Evolutionary conservation across 2,888 invertebrate genomes (phyloP).

Genomic region (Linyphia triangularis): DNA sequence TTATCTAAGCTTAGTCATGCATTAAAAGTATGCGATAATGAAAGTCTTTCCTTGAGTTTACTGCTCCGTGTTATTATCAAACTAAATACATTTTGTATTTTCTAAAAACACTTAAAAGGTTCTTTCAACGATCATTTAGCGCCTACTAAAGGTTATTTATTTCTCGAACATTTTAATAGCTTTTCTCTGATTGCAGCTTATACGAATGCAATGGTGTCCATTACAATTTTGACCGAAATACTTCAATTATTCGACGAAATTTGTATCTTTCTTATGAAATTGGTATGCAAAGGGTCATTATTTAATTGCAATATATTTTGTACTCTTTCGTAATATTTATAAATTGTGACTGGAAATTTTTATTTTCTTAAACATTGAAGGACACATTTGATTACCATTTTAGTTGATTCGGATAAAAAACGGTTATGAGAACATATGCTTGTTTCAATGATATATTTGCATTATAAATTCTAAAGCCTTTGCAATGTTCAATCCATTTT

Average conservation of each 20-base stretch:
- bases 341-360: background rate
- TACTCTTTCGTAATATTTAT: too few species aligned
- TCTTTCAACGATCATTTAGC: background rate
- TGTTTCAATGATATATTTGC: too few species aligned
- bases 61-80: background rate
- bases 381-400: too few species aligned
- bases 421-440: too few species aligned
- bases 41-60: background rate
- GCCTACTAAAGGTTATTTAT: background rate
- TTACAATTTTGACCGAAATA: background rate
- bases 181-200: background rate
- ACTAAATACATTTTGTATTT: background rate
- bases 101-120: background rate
- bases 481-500: too few species aligned
- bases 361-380: background rate
- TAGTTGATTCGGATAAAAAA: too few species aligned
- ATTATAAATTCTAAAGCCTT: too few species aligned
- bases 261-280: background rate
- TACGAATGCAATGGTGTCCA: background rate
- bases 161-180: background rate
- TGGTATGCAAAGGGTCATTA: background rate
- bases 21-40: background rate
- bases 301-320: background rate
- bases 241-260: background rate
- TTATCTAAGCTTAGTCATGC: background rate